A percentile compares a stretch with the other conserved stretches of the same genome.
Evolutionary conservation across 1,140 invertebrate genomes (phyloP).

Genomic region (Trissolcus basalis): DNA sequence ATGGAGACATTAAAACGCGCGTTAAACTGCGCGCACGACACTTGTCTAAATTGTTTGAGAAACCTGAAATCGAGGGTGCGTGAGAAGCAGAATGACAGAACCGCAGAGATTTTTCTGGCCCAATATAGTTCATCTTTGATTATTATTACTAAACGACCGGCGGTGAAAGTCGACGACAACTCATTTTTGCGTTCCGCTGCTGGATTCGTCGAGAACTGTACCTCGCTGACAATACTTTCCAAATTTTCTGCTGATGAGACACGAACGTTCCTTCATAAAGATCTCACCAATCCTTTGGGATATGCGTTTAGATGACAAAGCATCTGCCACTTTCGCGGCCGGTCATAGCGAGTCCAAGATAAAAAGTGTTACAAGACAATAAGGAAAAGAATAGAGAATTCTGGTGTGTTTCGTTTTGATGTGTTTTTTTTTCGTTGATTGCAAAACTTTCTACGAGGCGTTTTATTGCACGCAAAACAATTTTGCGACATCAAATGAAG

Average conservation of each 20-base stretch:
- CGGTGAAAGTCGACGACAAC: slow-evolving; percentile 36
- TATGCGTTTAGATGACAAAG: slow-evolving; percentile 9
- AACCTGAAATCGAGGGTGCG: slow-evolving; percentile 19
- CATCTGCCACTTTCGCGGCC: slow-evolving; percentile 12
- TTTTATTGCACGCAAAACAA: slow-evolving; percentile 8
- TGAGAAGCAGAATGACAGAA: slow-evolving; percentile 6
- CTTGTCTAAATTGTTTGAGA: slow-evolving; percentile 17
- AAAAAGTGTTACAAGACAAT: slow-evolving; percentile 41
- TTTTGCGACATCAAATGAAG: slow-evolving; percentile 18
- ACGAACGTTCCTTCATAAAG: not conserved
- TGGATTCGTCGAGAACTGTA: slow-evolving; percentile 19
- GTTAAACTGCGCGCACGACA: not conserved
- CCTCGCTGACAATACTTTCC: slow-evolving; percentile 12
- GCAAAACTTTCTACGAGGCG: slow-evolving; percentile 13
- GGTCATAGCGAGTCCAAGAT: slow-evolving; percentile 19
- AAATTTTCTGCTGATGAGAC: slow-evolving; percentile 28
- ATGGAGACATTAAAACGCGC: slow-evolving; percentile 8
- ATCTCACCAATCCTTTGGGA: not conserved
- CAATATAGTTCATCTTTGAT: slow-evolving; percentile 41
- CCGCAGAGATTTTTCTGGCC: slow-evolving; percentile 19
- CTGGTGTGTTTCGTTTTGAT: not conserved
- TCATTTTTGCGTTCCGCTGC: slow-evolving; percentile 19
- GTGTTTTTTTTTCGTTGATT: slow-evolving; percentile 26
- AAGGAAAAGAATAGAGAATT: slow-evolving; percentile 26
- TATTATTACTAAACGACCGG: slow-evolving; percentile 29